phyloP scores from a whole-genome alignment of 2,113 vertebrate genomes.

The Leptocoma aspasia region DNA sequence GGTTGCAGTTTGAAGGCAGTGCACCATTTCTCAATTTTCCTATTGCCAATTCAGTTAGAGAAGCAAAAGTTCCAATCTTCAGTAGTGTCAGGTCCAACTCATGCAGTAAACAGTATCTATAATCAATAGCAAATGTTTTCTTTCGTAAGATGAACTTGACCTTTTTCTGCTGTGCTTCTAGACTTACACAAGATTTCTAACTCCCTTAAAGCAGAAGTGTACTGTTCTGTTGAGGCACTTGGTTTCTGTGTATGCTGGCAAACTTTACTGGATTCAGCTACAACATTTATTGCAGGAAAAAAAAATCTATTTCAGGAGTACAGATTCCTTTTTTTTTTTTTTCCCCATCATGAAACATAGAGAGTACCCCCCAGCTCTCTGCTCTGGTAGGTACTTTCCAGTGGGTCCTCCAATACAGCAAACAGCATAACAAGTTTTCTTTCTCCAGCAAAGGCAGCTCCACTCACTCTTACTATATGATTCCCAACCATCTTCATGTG shows the following conservation, averaged over 20 bases:
- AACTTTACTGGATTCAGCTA: neutral
- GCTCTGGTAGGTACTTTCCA: neutral
- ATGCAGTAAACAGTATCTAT: neutral
- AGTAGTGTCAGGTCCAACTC: neutral
- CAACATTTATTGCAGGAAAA: neutral
- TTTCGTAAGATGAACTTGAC: neutral
- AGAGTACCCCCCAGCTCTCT: neutral
- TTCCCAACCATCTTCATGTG: neutral
- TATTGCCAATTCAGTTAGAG: neutral
- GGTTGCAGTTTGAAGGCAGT: neutral
- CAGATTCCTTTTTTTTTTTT: neutral
- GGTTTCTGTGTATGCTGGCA: neutral
- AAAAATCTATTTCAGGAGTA: neutral
- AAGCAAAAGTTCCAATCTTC: neutral
- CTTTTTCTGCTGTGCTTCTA: neutral
- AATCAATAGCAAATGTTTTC: neutral
- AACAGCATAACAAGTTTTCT: neutral
- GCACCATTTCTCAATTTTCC: neutral
- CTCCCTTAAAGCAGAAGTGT: neutral
- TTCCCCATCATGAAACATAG: fast-evolving
- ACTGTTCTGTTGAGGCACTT: neutral
- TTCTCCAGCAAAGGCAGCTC: neutral
- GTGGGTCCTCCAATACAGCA: neutral
- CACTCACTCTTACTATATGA: neutral
- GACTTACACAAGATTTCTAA: neutral